Evolutionary conservation across 2,888 invertebrate species (phyloP), one percentile per base, ranked within the genome.

Genomic region (Dorcus parallelipipedus): DNA sequence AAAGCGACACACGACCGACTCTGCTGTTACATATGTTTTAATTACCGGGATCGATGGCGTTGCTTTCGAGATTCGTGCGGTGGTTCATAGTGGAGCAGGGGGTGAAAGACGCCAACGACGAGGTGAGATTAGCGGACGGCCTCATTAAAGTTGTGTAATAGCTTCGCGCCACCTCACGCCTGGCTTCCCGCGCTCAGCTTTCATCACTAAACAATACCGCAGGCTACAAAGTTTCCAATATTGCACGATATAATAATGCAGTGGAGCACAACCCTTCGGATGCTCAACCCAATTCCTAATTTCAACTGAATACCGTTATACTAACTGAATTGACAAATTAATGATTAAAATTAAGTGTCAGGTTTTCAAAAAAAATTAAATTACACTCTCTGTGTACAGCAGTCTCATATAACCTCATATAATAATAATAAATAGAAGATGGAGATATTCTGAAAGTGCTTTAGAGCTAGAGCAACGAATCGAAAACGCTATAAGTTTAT

Each of bases 61-160:
- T 65, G 69, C 66, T 40, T 62, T 63, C 67, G 70, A 73, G 75
- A 76, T 76, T 76, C 75, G 74, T 73, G 71, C 67, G 70, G 26
- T 33, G 26, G 63, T 51, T 51, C 38, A 38, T 51, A 51, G 38
- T 38, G 14, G 40, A 51, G 38, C 51, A 14, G 14, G 51, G 40
- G 10, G 51, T 17, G 10, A 20, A 51, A 40, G 51, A 40, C 17
- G 51, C 39, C 39, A 40, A 40, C 20, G 51, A 20, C 51, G 51
- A 39, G 72, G 72, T 69, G 70, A 71, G 73, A 74, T 73, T 71
- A 72, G 74, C 73, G 73, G 73, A 69, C 69, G 73, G 71, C 69
- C 71, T 76, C 76, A 76, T 76, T 76, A 75, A 76, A 76, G 76
- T 76, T 76, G 73, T 74, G 76, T 76, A 76, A 76, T 76, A 73